Base-by-base conservation (phyloP, 2,113 vertebrate species). In the Thunnus maccoyii region DNA sequence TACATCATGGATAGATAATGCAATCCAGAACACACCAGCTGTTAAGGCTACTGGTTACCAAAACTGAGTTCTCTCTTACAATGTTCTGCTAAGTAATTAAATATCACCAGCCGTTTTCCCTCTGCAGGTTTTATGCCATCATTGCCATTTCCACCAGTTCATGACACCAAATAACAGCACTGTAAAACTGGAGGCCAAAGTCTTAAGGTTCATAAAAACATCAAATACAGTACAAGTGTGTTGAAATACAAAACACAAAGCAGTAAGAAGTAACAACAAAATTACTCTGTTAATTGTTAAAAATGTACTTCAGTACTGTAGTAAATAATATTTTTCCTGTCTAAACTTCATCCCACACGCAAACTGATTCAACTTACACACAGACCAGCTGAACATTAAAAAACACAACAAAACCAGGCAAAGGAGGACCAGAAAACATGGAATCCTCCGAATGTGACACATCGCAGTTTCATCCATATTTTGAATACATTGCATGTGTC, bases 31-130 rank as follows among this genome's bases (percentile, higher is more conserved):
- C 41, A 48, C 9, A 0, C 22, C 46, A 56, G 36, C 14, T 77
- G 14, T 77, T 77, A 77, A 77, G 54, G 74, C 74, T 16, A 60
- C 27, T 60, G 63, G 64, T 60, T 58, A 56, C 17, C 12, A 47
- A 55, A 65, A 54, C 32, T 6, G 12, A 74, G 32, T 41, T 73
- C 57, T 41, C 17, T 22, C 52, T 41, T 1, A 61, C 27, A 52
- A 52, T 22, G n/a, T 76, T 32, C 36, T 72, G 11, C n/a, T 15
- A 4, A 32, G 48, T n/a, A 48, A 32, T 17, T 41, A 32, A 30
- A 72, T 52, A 44, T 44, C 10, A 27, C 15, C 4, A 25, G 54
- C 27, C 17, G 7, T 10, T 50, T 61, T 25, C 41, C 25, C 47
- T 48, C 16, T 61, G 1, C 60, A n/a, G 3, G 1, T 32, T 32